Conservation (phyloP, 2,797 vertebrate species). For the Erethizon dorsatum region DNA sequence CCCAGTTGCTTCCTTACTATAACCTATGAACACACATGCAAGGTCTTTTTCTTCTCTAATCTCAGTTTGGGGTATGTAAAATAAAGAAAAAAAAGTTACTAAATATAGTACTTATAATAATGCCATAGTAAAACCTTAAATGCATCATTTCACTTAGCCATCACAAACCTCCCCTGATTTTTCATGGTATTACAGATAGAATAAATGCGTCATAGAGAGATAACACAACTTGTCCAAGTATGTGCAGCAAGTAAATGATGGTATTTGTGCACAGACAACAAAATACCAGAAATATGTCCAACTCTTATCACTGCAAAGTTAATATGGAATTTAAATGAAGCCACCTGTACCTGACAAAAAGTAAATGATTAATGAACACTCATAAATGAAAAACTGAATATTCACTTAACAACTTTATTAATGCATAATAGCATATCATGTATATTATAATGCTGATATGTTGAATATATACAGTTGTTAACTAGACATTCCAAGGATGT, state of each 20-base stretch:
- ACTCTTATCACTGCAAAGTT: not conserved
- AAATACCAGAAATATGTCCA: not conserved
- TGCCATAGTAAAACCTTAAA: not conserved
- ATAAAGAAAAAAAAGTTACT: slow-evolving; percentile 13
- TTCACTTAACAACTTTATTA: slow-evolving; percentile 27
- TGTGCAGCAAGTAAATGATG: not conserved
- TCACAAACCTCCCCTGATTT: not conserved
- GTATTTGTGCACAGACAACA: slow-evolving; percentile 31
- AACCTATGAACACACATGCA: not conserved
- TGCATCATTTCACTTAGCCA: slow-evolving; percentile 16
- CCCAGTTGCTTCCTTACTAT: not conserved
- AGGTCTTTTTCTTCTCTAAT: not conserved
- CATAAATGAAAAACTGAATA: slow-evolving; percentile 33
- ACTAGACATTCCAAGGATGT: not conserved
- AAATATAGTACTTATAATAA: not conserved
- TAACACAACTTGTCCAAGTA: not conserved
- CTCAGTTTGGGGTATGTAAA: not conserved
- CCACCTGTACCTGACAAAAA: not conserved
- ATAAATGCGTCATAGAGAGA: not conserved
- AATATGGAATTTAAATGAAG: slow-evolving; percentile 60
- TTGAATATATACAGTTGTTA: not conserved
- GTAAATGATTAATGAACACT: slow-evolving; percentile 50
- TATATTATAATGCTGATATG: not conserved
- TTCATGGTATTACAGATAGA: not conserved
- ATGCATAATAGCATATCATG: not conserved